These are phyloP conservation scores for Eledone cirrhosa DNA, from an alignment of 2,888 invertebrate genomes.

Conservation along the genomic window DNA sequence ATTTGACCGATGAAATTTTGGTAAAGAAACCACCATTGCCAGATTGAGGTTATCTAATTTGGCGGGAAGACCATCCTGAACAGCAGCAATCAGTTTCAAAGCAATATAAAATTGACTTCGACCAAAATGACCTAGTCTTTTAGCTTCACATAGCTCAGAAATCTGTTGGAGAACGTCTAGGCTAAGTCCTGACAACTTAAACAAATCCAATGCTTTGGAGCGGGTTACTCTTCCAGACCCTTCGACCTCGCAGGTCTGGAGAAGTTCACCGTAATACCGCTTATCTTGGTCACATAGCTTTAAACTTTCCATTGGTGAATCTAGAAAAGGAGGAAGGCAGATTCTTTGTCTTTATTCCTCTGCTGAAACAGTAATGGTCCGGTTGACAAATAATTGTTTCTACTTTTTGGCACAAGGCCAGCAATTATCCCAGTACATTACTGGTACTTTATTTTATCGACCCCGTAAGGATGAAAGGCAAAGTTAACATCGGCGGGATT, in stretches of 20 bases:
- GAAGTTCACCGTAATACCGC: conserved; percentile 64
- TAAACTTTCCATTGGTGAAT: conserved; percentile 51
- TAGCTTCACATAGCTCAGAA: conserved; percentile 67
- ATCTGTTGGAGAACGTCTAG: conserved; percentile 64
- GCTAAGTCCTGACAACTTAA: conserved; percentile 62
- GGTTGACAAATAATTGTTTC: no score
- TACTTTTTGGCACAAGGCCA: no score
- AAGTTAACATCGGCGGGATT: no score
- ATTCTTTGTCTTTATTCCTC: neutral
- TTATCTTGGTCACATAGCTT: conserved; percentile 65
- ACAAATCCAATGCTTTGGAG: conserved; percentile 63
- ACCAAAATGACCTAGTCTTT: conserved; percentile 67
- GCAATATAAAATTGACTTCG: conserved; percentile 68
- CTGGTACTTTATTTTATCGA: no score
- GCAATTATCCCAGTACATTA: no score
- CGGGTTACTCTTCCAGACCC: conserved; percentile 63
- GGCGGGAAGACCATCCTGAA: conserved; percentile 65
- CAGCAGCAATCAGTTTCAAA: conserved; percentile 66
- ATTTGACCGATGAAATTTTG: no score
- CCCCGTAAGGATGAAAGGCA: no score
- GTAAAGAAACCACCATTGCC: no score
- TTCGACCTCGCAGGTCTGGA: conserved; percentile 65
- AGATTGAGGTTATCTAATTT: conserved; percentile 62
- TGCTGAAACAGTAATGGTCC: neutral
- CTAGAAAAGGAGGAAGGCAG: no score